Evolutionary conservation across 2,797 vertebrate genomes (phyloP).

Genomic region (Pipistrellus pipistrellus): DNA sequence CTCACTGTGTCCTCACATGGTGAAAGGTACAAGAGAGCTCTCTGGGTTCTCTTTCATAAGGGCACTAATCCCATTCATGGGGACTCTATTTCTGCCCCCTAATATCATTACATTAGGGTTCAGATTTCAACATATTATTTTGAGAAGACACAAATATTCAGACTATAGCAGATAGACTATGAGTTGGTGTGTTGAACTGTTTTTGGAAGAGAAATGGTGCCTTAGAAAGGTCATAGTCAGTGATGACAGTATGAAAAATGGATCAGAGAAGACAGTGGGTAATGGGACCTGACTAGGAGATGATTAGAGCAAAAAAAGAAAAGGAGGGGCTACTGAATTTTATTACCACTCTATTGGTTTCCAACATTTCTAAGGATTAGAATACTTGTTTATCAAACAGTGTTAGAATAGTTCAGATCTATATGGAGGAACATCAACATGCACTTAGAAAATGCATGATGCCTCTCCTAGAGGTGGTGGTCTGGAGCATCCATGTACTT

Average conservation of each 20-base stretch:
- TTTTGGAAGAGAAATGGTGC: neutral
- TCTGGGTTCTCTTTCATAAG: neutral
- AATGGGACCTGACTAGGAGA: neutral
- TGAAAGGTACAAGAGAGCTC: neutral
- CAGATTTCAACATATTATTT: neutral
- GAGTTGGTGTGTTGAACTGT: neutral
- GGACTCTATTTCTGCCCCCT: neutral
- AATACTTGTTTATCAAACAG: neutral
- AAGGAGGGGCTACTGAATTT: neutral
- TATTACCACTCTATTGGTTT: neutral
- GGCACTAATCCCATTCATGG: neutral
- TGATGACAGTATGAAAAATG: slow-evolving; percentile 23
- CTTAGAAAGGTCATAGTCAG: neutral
- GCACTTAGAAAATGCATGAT: neutral
- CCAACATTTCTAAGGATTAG: neutral
- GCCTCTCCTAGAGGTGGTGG: neutral
- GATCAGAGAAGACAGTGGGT: slow-evolving; percentile 9
- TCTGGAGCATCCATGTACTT: neutral
- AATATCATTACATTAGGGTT: neutral
- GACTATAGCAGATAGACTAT: neutral
- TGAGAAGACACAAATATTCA: neutral
- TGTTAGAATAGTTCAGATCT: neutral
- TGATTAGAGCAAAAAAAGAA: neutral
- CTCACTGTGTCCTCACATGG: neutral
- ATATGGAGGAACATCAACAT: neutral